Base-by-base conservation (phyloP, 2,888 invertebrate species). In the Synanthedon tipuliformis region DNA sequence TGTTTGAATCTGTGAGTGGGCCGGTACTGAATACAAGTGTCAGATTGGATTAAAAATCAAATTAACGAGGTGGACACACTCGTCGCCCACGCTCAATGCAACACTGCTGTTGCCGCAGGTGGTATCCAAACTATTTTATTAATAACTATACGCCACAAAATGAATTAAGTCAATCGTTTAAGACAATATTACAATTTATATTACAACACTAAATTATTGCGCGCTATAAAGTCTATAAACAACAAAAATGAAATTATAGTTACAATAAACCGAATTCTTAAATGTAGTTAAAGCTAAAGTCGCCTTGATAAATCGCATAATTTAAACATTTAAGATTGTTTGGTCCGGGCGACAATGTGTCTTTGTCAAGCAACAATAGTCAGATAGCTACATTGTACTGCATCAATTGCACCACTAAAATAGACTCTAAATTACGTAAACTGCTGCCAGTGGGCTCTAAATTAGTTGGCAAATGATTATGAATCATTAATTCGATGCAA, bases 361-460 rank as follows among this genome's bases (percentile, higher is more conserved):
- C 82, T 80, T 71, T 80, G 85, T 83, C 82, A 74, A 66, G 76
- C 78, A 75, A 82, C 81, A 83, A 84, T 80, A 70, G 75, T 55
- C 41, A 48, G 52, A 70, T 65, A 65, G 54, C 48, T 50, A 76
- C 78, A 77, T 76, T 81, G 79, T 79, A 74, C 71, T 61, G 68
- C 77, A 78, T 75, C 81, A 81, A 82, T 80, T 77, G 80, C 73
- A 70, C 75, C 75, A 73, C 77, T 73, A 76, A 81, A 82, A 79
- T 78, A 73, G 79, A 67, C 63, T 75, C 68, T 81, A 78, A 81
- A 78, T 83, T 83, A 81, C 81, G 80, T 80, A 82, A 83, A 81
- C 73, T 69, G 70, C 76, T 76, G 73, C 71, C 62, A 73, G 71
- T 67, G 61, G 66, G 68, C 72, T 75, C 68, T 80, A 80, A 80